Base-by-base conservation (phyloP, 2,113 vertebrate genomes). In the Pygoscelis adeliae region DNA sequence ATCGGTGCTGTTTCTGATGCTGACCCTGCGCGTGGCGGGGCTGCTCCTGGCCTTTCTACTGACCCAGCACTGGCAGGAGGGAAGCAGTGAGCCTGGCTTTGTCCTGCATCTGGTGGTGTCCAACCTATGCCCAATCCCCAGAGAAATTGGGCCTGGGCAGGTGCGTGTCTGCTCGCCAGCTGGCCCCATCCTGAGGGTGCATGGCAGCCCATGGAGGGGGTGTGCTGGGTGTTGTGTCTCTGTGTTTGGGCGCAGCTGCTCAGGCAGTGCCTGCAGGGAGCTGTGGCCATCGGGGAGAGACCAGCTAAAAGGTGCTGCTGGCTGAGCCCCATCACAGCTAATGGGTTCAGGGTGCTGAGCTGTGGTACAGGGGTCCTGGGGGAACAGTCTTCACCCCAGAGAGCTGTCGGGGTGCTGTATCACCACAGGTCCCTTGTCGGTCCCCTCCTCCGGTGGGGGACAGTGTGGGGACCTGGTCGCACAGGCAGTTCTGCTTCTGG, bases 1-100 rank as follows among this genome's bases (percentile, higher is more conserved):
- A 32, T 2, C 0, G 1, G 15, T 1, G 1, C 70, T 1, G 1
- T 61, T 85, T 36, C 29, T 0, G 0, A 2, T 47, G 40, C 47
- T 61, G 44, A 26, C 13, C 26, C 16, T 2, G 0, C 1, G 0
- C 12, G 16, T 42, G 69, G 21, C 0, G 0, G 27, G 52, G 47
- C 47, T 73, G 58, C 58, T 87, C 25, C 42, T 47, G 73, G n/a
- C 52, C 63, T 59, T 81, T 13, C 49, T 72, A 7, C 44, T 2
- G 3, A 15, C 29, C 4, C 53, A 32, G 61, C 14, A 15, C 14
- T 1, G 0, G 15, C 36, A 21, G 29, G 46, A 73, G 36, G 69
- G 61, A 44, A 32, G 42, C 38, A 32, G 63, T 11, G 59, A 44
- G 26, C 59, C 25, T 1, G 1, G 19, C 22, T 72, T 86, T 56